Evolutionary conservation across 1,140 invertebrate genomes (phyloP), one percentile per base, ranked within the genome.

Genomic region (Eubasilissa regina): DNA sequence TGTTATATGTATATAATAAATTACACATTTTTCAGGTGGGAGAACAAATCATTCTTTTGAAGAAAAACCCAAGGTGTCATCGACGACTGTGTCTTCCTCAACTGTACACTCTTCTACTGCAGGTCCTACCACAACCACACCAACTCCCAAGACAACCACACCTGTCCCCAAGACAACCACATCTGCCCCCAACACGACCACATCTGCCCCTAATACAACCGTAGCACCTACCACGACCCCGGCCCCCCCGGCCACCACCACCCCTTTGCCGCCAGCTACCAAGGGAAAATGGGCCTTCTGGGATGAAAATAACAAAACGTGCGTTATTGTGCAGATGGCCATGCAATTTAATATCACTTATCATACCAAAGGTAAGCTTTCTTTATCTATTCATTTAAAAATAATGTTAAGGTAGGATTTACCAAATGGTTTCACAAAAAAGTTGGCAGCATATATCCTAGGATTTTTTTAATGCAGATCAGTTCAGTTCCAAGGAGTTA

Each of bases 311-410:
- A 90, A 89, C 77, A 86, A 84, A 55, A 84, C 86, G 3, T 93
- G 93, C 83, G 90, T 94, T 53, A 84, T 93, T 13, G 84, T 92
- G 1, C 86, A 91, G 84, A 92, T 94, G 90, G 92, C 92, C 4
- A 88, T 90, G 11, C 90, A 92, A 75, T 84, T 94, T 12, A 92
- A 92, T 83, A 85, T 94, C 47, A 90, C 89, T 7, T 92, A 93
- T 82, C 81, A 83, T 17, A 87, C 86, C 44, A 85, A 84, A 75
- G 85, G 87, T 84, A 83, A 53, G 51, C 13, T 8, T 8, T 12
- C 0, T 12, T 53, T 53, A 12, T 12, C 0, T 35, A 17, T 53
- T 53, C 13, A 51, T 12, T 12, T 51, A 7, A 51, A n/a, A 51
- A 51, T 51, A 51, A 12, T 51, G 7, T 51, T 3, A 51, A 51